These are phyloP conservation scores for Anoncus sp. DNA, from an alignment of 2,888 invertebrate genomes.

Conservation along the genomic window DNA sequence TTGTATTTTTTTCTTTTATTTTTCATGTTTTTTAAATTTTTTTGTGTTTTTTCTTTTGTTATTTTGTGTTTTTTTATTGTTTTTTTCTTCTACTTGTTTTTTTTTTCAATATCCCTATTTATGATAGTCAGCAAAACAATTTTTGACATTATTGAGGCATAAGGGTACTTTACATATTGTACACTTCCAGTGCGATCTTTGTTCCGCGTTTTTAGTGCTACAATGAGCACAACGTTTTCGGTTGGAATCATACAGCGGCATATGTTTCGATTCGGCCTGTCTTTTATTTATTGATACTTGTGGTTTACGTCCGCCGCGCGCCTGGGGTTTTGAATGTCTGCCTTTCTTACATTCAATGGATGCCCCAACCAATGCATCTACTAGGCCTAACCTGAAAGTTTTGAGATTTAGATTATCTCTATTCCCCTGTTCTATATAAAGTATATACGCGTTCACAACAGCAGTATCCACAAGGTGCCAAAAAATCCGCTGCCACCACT, in stretches of 20 bases:
- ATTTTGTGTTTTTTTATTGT: too few species aligned
- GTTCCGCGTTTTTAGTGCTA: slow-evolving; percentile 56
- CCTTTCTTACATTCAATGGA: slow-evolving; percentile 40
- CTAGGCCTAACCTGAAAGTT: too few species aligned
- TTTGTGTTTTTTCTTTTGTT: slow-evolving; percentile 20
- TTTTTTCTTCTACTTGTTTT: slow-evolving; percentile 25
- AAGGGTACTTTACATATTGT: slow-evolving; percentile 56
- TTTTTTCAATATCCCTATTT: slow-evolving; percentile 20
- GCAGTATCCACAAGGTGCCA: too few species aligned
- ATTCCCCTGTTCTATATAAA: too few species aligned
- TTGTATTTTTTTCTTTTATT: slow-evolving; percentile 8
- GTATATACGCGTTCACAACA: too few species aligned
- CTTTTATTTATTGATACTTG: slow-evolving; percentile 44
- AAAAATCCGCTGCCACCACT: too few species aligned
- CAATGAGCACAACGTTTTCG: slow-evolving; percentile 60
- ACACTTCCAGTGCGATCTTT: slow-evolving; percentile 55
- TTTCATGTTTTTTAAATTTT: neutral
- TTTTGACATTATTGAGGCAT: slow-evolving; percentile 49
- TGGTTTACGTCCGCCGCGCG: slow-evolving; percentile 27
- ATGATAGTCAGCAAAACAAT: slow-evolving; percentile 52
- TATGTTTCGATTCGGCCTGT: slow-evolving; percentile 47
- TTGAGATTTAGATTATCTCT: too few species aligned
- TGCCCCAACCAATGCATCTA: too few species aligned
- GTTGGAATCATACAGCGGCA: slow-evolving; percentile 47
- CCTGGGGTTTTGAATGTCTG: slow-evolving; percentile 23